Evolutionary conservation across 2,888 invertebrate genomes (phyloP).

Genomic region (Sialis lutaria): DNA sequence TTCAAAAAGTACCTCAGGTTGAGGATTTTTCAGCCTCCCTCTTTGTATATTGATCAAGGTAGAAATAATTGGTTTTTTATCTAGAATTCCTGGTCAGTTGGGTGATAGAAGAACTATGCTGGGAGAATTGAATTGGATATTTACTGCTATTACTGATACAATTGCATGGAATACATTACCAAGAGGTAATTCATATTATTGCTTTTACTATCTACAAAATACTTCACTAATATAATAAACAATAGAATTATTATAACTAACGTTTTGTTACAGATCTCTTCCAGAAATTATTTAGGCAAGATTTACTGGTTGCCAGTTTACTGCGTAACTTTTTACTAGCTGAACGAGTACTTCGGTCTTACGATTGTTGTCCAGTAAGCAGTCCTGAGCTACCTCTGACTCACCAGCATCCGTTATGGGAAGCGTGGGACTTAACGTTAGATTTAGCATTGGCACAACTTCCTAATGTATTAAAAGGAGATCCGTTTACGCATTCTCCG

Average conservation of each 20-base stretch:
- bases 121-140: constrained; percentile 99
- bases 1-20: too few species aligned
- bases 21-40: too few species aligned
- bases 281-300: constrained; percentile 92
- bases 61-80: constrained; percentile 8
- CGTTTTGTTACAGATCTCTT: constrained; percentile 51
- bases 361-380: constrained; percentile 95
- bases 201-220: constrained; percentile 5
- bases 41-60: too few species aligned
- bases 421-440: constrained; percentile 93
- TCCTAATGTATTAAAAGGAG: constrained; percentile 50
- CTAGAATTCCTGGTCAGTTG: constrained; percentile 84
- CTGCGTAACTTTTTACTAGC: constrained; percentile 95
- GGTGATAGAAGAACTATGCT: constrained; percentile 92
- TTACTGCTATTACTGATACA: constrained; percentile 98
- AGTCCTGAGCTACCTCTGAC: constrained; percentile 83
- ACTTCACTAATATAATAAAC: too few species aligned
- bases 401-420: constrained; percentile 82
- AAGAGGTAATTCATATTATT: constrained; percentile 44
- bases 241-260: neutral
- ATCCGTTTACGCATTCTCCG: constrained; percentile 55
- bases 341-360: constrained; percentile 86
- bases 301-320: constrained; percentile 92
- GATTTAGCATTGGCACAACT: constrained; percentile 88
- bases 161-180: constrained; percentile 98